These are phyloP conservation scores for Elmis aenea DNA, from an alignment of 2,888 invertebrate species.

Conservation along the genomic window DNA sequence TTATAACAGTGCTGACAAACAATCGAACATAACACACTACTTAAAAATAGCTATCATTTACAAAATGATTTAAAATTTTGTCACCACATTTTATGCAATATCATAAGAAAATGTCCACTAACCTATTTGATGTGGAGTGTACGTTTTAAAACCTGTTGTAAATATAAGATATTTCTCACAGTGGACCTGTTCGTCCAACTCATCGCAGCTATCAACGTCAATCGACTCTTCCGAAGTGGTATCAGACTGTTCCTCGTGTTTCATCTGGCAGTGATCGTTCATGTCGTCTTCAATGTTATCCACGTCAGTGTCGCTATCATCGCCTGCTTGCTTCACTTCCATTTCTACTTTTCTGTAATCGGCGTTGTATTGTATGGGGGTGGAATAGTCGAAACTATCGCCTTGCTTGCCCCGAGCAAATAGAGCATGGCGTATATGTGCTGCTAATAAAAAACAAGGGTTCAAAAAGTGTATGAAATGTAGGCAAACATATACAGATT, in stretches of 20 bases:
- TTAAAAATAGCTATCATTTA: no score
- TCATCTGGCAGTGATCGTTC: constrained; percentile 19
- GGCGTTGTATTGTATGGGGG: constrained; percentile 58
- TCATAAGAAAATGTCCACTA: constrained; percentile 13
- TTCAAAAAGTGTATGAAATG: no score
- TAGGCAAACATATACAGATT: no score
- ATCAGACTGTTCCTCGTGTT: constrained; percentile 25
- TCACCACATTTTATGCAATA: no score
- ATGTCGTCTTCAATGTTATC: constrained; percentile 31
- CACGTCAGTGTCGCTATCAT: constrained; percentile 39
- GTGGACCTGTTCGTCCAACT: constrained; percentile 48
- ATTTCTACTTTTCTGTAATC: constrained; percentile 57
- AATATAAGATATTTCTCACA: constrained; percentile 74
- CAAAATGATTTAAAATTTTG: no score
- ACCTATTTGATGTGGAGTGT: constrained; percentile 80
- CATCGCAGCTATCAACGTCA: constrained; percentile 23
- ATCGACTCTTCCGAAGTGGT: constrained; percentile 29
- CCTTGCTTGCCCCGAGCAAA: constrained; percentile 17
- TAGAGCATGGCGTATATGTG: no score
- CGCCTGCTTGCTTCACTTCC: constrained; percentile 26
- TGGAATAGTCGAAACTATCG: constrained; percentile 51
- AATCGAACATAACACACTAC: no score
- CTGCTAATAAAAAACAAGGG: no score
- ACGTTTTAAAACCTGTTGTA: constrained; percentile 76
- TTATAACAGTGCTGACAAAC: no score